phyloP scores from a whole-genome alignment of 30 jellyfish, hydroid and myxozoan genomes.

The Hydractinia echinata region DNA sequence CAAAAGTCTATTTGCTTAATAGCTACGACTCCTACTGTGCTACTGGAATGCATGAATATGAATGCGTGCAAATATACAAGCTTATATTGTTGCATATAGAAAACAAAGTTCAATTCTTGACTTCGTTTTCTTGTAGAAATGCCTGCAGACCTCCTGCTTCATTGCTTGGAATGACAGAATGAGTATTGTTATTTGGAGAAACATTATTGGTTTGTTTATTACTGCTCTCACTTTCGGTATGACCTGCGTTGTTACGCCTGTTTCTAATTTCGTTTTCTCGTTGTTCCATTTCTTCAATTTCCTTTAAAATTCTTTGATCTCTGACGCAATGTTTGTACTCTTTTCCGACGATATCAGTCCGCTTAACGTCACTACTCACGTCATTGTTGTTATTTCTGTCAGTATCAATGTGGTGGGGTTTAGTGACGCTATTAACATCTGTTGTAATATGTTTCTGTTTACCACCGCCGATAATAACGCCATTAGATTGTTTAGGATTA shows the following conservation, averaged over 20 bases:
- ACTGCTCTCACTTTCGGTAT: background rate
- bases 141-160: background rate
- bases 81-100: no score
- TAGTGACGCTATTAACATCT: background rate
- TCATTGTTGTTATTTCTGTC: background rate
- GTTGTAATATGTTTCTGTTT: background rate
- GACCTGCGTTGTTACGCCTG: background rate
- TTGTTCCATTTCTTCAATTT: slow-evolving; percentile 1
- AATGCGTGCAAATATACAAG: no score
- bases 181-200: background rate
- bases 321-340: slow-evolving; percentile 10
- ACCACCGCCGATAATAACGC: background rate
- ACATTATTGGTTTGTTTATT: background rate
- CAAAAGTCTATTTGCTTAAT: no score
- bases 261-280: slow-evolving; percentile 6
- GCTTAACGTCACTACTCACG: background rate
- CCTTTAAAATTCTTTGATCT: slow-evolving; percentile 4
- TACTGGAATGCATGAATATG: no score
- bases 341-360: background rate
- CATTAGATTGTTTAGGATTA: background rate
- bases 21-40: no score
- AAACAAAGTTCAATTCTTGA: background rate
- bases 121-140: slow-evolving; percentile 2
- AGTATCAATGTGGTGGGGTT: background rate
- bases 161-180: background rate